Evolutionary conservation across 2,888 invertebrate species (phyloP), one percentile per base, ranked within the genome.

Genomic region (Spilarctia lutea): DNA sequence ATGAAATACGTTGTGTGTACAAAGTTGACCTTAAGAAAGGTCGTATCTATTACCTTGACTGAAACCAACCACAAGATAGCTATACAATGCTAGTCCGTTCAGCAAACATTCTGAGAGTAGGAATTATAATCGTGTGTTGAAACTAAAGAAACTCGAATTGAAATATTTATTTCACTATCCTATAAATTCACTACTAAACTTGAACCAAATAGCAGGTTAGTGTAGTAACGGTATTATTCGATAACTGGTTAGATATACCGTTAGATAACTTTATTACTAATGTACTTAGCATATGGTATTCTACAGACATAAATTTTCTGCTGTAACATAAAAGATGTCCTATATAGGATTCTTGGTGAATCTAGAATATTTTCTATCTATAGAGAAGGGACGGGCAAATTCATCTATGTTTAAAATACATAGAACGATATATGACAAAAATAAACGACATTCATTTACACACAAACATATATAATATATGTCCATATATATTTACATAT

Each of bases 51-150:
- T 71, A 71, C 65, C 42, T 60, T 75, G 70, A 68, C 66, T 24
- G 70, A 35, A 69, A 74, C 73, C 69, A 75, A 75, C 72, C 78
- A 65, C 67, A 76, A 76, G 76, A 81, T 75, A 70, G 70, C 71
- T 82, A 83, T 73, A 65, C 65, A 73, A 76, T 48, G 71, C 68
- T 68, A 78, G 75, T 75, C 76, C 77, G 79, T 75, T 82, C 72
- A 71, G 74, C 81, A 83, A 86, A 86, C 78, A 83, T 78, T 85
- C 56, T 77, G 75, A 78, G 67, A 78, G 78, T 78, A 76, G 78
- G 65, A 69, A 65, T 77, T 65, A 75, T 79, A 74, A 79, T 75
- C 69, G 68, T 77, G n/a, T 6, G 11, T 35, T 63, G 33, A 27
- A 77, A 80, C 80, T 74, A 33, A 69, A 35, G 73, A 27, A 79